Conservation (phyloP, 2,797 vertebrate genomes). For the Crocodylus rhombifer region DNA sequence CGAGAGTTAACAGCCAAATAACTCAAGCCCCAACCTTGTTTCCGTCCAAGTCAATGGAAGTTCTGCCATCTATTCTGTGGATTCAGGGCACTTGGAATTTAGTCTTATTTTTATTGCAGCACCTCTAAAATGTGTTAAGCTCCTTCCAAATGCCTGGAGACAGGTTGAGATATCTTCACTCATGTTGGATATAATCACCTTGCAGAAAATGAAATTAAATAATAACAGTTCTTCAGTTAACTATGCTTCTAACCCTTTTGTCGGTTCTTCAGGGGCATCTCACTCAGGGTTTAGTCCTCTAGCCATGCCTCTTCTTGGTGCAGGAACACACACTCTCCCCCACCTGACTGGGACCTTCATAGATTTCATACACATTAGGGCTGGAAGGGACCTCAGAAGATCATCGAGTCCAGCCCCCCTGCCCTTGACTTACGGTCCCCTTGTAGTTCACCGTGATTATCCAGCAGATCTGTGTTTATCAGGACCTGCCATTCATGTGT, state of each 20-base stretch:
- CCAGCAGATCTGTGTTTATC: conserved; percentile 21
- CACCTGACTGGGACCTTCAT: background rate
- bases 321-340: background rate
- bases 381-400: too few species aligned
- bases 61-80: conserved; percentile 19
- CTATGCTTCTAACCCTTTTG: background rate
- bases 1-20: conserved; percentile 17
- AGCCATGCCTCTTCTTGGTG: background rate
- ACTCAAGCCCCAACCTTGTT: background rate
- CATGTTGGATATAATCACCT: background rate
- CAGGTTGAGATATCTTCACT: background rate
- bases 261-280: background rate
- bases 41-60: background rate
- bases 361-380: too few species aligned
- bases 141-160: conserved; percentile 5
- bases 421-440: background rate
- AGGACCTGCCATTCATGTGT: conserved; percentile 2
- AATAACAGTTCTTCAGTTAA: background rate
- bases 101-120: conserved; percentile 22
- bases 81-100: background rate
- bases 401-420: background rate
- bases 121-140: background rate
- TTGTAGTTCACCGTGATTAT: conserved; percentile 13
- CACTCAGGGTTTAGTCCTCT: background rate
- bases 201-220: too few species aligned